Percentiles rank a stretch among this genome's conserved stretches.
Conservation (phyloP, 2,113 vertebrate genomes). For the Thymallus thymallus region DNA sequence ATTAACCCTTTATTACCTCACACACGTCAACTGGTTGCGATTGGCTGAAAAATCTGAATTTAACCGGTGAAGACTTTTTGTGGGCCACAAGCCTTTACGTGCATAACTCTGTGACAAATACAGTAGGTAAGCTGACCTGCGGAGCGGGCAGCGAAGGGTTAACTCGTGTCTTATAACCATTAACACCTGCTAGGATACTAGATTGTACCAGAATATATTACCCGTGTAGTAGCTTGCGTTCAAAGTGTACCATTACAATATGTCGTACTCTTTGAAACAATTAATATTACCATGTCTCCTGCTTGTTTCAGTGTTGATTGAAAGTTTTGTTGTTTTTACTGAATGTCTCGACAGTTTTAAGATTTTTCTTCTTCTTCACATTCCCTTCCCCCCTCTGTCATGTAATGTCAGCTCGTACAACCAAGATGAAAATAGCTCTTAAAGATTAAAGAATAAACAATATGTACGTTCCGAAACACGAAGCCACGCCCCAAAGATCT, state of each 20-base stretch:
- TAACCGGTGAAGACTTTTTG: conserved; percentile 20
- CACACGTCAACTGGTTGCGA: conserved; percentile 34
- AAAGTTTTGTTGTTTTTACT: conserved; percentile 29
- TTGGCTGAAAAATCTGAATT: conserved; percentile 21
- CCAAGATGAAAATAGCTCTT: conserved; percentile 60
- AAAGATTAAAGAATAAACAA: conserved; percentile 72
- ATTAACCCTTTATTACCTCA: not conserved
- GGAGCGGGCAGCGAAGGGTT: conserved; percentile 73
- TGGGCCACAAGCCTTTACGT: conserved; percentile 38
- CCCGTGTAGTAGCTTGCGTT: conserved; percentile 64
- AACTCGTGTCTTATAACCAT: conserved; percentile 55
- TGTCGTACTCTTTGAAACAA: conserved; percentile 54
- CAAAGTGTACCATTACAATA: conserved; percentile 51
- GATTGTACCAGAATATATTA: conserved; percentile 68
- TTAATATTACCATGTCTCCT: conserved; percentile 48
- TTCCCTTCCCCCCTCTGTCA: conserved; percentile 18
- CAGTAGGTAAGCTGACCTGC: conserved; percentile 62
- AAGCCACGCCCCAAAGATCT: conserved; percentile 69
- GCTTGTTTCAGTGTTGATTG: conserved; percentile 57
- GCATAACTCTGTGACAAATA: conserved; percentile 25
- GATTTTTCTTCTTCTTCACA: conserved; percentile 39
- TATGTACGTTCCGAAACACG: conserved; percentile 65
- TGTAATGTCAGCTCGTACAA: conserved; percentile 41
- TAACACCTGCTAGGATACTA: conserved; percentile 61
- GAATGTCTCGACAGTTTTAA: conserved; percentile 1